Base-by-base conservation (phyloP, 2,888 invertebrate genomes). In the Rhyacophila evoluta region DNA sequence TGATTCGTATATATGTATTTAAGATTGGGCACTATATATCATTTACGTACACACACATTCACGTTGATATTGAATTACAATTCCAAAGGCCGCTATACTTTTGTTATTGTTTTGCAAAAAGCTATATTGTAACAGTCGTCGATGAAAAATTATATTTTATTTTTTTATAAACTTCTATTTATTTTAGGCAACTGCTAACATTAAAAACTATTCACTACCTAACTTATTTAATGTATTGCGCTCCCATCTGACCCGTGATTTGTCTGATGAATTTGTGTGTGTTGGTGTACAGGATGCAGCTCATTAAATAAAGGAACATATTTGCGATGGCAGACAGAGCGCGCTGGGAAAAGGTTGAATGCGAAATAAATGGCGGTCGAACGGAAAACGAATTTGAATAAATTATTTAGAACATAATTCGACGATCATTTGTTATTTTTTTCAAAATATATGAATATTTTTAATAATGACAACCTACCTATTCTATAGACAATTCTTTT, bases 211-310 rank as follows among this genome's bases (percentile, higher is more conserved):
- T 28, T 15, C 11, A 15, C 27, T 5, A 10, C 27, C 25, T 15
- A 12, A 4, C n/a, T 29, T 69, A 69, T 69, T 69, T 69, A 33
- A 69, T 69, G 28, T 69, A 69, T 69, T 69, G 73, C 15, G 73
- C 28, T 41, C 73, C 73, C 28, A 41, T 29, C 73, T 38, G 38
- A 29, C 73, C 72, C 72, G 67, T 76, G 79, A 68, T 72, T 69
- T 70, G 71, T 70, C 41, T 36, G 39, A 55, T 67, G 55, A 25
- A 39, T 33, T 36, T 70, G 79, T 25, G 75, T 12, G 75, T 19
- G 29, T 27, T 71, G 12, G 37, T 38, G n/a, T 38, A 81, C 81
- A 81, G 81, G 81, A 81, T 79, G 81, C 81, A 77, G 77, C 74
- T 81, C 79, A 55, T 81, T 81, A 81, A 75, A 38, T 69, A 38